Evolutionary conservation across 2,888 invertebrate genomes (phyloP), one percentile per base, ranked within the genome.

Genomic region (Anagyrus pseudococci): DNA sequence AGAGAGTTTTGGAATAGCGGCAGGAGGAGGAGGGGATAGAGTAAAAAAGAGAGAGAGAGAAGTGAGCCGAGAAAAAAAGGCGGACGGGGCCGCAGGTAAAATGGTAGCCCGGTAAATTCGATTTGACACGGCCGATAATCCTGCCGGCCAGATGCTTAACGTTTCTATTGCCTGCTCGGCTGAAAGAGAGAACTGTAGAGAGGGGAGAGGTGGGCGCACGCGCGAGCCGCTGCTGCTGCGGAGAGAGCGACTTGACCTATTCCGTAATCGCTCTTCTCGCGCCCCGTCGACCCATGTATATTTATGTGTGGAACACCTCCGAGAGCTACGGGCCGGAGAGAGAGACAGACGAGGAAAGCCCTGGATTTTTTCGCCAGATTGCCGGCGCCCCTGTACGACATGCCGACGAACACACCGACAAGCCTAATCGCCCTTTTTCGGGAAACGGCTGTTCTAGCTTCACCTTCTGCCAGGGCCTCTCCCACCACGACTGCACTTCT

Each of bases 71-170:
- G 47, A 17, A 29, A 29, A 17, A 23, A 46, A 55, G 15, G 19
- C n/a, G 56, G 13, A 29, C 10, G 10, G 15, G 49, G 23, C n/a
- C 29, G 17, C 29, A 53, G 46, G 46, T 47, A 59, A 53, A 50
- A 25, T 33, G 56, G 63, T 63, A 63, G 63, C 63, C 25, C 44
- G 43, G 55, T 50, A 58, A 63, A 63, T 63, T 63, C 58, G 63
- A 63, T 63, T 63, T 58, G 63, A 63, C 63, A 50, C 58, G 63
- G 58, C 49, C 52, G 63, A 63, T 63, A 63, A 58, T 58, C 63
- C 48, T 43, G 19, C 56, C 40, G 52, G 52, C 52, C 62, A 62
- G 56, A 57, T 62, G 62, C 47, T 54, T 63, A 63, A 63, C 63
- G 63, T 63, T 58, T 63, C 63, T 58, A 63, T 63, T 55, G 40